Evolutionary conservation across 64 coral and sea anemone genomes (phyloP).

Genomic region (Acropora tenuis): DNA sequence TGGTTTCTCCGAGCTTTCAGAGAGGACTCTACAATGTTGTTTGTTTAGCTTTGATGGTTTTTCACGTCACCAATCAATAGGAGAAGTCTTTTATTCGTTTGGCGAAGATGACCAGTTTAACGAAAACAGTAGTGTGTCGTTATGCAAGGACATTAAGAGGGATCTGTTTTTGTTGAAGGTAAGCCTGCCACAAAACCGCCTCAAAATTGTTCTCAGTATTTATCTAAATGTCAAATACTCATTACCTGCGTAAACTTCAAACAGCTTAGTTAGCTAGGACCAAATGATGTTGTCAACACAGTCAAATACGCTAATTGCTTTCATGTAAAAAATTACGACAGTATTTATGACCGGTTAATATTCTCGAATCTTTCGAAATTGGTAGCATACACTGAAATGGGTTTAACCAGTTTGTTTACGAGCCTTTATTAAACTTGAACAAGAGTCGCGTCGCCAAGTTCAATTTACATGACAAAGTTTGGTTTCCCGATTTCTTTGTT

Average conservation of each 20-base stretch:
- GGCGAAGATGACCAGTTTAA: slow-evolving; percentile 73
- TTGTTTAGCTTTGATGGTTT: slow-evolving; percentile 86
- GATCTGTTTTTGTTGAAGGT: slow-evolving; percentile 75
- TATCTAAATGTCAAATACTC: neutral
- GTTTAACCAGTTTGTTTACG: too few relatives aligned
- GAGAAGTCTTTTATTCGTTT: slow-evolving; percentile 91
- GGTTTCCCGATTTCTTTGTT: too few relatives aligned
- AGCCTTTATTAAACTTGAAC: too few relatives aligned
- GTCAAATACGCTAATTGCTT: too few relatives aligned
- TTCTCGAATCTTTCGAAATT: too few relatives aligned
- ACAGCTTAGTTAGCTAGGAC: neutral
- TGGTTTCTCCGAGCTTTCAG: slow-evolving; percentile 73
- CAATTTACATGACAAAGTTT: too few relatives aligned
- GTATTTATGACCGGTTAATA: too few relatives aligned
- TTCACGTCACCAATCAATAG: slow-evolving; percentile 79
- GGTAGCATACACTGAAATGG: too few relatives aligned
- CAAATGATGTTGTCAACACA: too few relatives aligned
- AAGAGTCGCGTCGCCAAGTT: too few relatives aligned
- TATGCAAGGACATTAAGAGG: slow-evolving; percentile 73
- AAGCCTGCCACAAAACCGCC: neutral
- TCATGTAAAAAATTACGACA: too few relatives aligned
- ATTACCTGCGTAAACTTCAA: neutral
- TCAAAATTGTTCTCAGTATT: neutral
- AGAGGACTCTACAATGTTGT: slow-evolving; percentile 85
- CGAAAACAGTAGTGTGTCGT: slow-evolving; percentile 36